Conservation (phyloP, 2,888 invertebrate species). For the Callyntrura guangdongensis region DNA sequence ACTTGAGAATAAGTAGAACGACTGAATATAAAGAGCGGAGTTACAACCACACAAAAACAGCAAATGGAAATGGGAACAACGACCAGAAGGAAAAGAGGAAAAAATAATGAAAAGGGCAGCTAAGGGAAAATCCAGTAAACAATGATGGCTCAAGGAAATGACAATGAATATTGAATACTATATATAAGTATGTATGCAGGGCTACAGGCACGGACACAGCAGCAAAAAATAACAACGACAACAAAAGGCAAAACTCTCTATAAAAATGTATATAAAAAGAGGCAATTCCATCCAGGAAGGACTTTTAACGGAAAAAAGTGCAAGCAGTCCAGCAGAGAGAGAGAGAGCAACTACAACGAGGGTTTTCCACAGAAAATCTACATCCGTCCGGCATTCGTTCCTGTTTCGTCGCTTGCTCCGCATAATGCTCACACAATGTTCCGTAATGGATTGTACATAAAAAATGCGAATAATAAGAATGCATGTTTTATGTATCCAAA, state of each 20-base stretch:
- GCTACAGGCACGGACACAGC: not conserved
- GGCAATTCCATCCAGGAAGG: conserved; percentile 45
- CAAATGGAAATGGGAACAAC: conserved; percentile 52
- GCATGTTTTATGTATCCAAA: conserved; percentile 55
- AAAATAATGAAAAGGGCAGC: conserved; percentile 73
- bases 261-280: conserved; percentile 35
- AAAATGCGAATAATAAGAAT: conserved; percentile 63
- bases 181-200: not conserved
- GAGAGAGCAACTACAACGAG: conserved; percentile 1
- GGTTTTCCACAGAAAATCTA: conserved; percentile 54
- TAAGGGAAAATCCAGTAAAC: conserved; percentile 60
- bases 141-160: conserved; percentile 63
- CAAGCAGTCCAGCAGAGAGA: conserved; percentile 29
- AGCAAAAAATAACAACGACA: conserved; percentile 6
- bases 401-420: conserved; percentile 25
- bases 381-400: conserved; percentile 60
- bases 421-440: conserved; percentile 63
- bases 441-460: conserved; percentile 73
- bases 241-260: conserved; percentile 26
- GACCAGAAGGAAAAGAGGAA: conserved; percentile 25
- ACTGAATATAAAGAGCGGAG: conserved; percentile 30
- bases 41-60: not conserved
- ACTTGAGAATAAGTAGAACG: conserved; percentile 16
- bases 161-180: conserved; percentile 74
- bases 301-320: conserved; percentile 49